Conservation (phyloP, 2,888 invertebrate genomes). For the Colletes collaris region DNA sequence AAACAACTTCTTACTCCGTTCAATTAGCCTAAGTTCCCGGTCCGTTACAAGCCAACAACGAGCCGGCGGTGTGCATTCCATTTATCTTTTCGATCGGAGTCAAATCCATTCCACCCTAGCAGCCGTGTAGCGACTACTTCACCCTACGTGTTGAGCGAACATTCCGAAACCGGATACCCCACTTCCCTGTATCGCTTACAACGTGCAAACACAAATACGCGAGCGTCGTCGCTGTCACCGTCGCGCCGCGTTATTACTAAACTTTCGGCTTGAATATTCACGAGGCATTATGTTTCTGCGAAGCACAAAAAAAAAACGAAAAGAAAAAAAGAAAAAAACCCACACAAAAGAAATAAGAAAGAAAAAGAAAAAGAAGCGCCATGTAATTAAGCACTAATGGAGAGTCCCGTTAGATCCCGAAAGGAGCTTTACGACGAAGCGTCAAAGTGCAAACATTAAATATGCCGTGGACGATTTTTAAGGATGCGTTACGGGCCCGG, state of each 20-base stretch:
- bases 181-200: constrained; percentile 25
- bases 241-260: constrained; percentile 48
- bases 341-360: constrained; percentile 16
- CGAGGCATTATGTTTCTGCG: constrained; percentile 57
- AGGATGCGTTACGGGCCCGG: constrained; percentile 60
- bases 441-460: constrained; percentile 70
- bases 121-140: constrained; percentile 12
- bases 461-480: constrained; percentile 69
- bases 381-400: constrained; percentile 66
- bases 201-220: constrained; percentile 12
- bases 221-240: constrained; percentile 17
- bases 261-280: constrained; percentile 61
- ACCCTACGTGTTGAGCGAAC: constrained; percentile 11
- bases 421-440: constrained; percentile 58
- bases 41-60: no score
- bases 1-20: no score
- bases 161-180: constrained; percentile 18
- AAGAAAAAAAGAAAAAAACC: background rate
- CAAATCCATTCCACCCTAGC: background rate
- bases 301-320: constrained; percentile 2
- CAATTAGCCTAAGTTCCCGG: no score
- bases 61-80: no score
- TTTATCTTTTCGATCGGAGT: constrained; percentile 6
- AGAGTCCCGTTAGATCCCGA: constrained; percentile 49
- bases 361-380: constrained; percentile 20